Conservation (phyloP, 2,113 vertebrate species). For the Ovis aries region DNA sequence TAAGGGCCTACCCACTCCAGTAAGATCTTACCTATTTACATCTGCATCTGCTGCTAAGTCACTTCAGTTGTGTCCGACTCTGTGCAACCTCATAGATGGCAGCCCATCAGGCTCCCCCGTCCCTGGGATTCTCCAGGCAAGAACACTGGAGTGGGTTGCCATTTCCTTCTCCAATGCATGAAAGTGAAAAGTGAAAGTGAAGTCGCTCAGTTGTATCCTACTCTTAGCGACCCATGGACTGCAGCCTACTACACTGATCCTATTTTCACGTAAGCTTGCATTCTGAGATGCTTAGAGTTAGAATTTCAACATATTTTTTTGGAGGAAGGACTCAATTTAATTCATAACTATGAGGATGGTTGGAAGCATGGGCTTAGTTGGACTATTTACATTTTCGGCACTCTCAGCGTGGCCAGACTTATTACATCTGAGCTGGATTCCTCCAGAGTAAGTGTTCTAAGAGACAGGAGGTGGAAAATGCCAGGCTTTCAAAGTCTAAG, state of each 20-base stretch:
- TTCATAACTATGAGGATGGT: not conserved
- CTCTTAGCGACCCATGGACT: no score
- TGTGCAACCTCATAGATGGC: rapidly evolving
- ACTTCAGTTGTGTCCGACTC: no score
- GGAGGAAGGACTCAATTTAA: not conserved
- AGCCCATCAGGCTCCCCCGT: no score
- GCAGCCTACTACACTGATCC: not conserved
- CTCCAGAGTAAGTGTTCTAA: not conserved
- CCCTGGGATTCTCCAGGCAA: no score
- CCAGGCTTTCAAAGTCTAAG: not conserved
- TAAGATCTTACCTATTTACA: not conserved
- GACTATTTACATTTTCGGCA: not conserved
- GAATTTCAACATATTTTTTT: not conserved
- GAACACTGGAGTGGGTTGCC: no score
- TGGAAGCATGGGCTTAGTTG: not conserved
- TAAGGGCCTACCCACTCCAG: not conserved
- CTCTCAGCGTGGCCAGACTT: not conserved
- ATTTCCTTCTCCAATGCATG: no score
- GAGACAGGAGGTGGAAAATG: not conserved
- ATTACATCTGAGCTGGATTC: not conserved
- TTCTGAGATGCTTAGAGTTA: not conserved
- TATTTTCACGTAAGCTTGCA: not conserved
- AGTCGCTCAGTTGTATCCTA: no score
- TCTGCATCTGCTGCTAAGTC: not conserved
- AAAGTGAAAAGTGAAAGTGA: no score